A percentile compares a stretch with the other conserved stretches of the same genome.
Conservation (phyloP, 2,888 invertebrate species). For the Seira musarum region DNA sequence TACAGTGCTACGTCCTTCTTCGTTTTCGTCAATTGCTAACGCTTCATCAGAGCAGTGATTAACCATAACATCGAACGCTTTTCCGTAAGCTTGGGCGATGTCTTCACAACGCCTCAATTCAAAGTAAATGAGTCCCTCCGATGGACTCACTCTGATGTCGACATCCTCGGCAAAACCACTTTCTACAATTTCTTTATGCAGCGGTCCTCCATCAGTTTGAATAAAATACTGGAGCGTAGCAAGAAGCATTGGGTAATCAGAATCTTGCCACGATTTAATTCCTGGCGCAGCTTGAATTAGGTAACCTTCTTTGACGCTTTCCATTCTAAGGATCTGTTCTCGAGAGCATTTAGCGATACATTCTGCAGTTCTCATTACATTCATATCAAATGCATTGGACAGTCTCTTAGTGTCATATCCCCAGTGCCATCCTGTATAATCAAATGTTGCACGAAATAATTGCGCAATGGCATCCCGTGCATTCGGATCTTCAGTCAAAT, state of each 20-base stretch:
- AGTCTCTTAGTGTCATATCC: slow-evolving; percentile 50
- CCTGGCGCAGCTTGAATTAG: slow-evolving; percentile 34
- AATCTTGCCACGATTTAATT: slow-evolving; percentile 71
- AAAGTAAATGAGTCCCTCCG: slow-evolving; percentile 82
- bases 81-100: slow-evolving; percentile 84
- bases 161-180: slow-evolving; percentile 78
- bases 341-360: too few relatives aligned
- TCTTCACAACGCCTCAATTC: slow-evolving; percentile 84
- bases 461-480: slow-evolving; percentile 41
- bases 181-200: slow-evolving; percentile 34
- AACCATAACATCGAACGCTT: slow-evolving; percentile 83
- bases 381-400: slow-evolving; percentile 54
- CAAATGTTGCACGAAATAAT: slow-evolving; percentile 38
- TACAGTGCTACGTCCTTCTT: too few relatives aligned
- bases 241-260: slow-evolving; percentile 82
- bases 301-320: neutral
- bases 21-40: slow-evolving; percentile 6
- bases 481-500: slow-evolving; percentile 53
- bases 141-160: slow-evolving; percentile 77
- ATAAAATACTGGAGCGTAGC: slow-evolving; percentile 89
- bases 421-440: slow-evolving; percentile 41
- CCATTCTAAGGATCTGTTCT: too few relatives aligned
- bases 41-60: slow-evolving; percentile 67
- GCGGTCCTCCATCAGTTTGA: slow-evolving; percentile 80
- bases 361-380: slow-evolving; percentile 61